These are phyloP conservation scores for Stichopus horrens DNA, from an alignment of 53 echinoderm and acorn worm genomes.

Conservation along the genomic window DNA sequence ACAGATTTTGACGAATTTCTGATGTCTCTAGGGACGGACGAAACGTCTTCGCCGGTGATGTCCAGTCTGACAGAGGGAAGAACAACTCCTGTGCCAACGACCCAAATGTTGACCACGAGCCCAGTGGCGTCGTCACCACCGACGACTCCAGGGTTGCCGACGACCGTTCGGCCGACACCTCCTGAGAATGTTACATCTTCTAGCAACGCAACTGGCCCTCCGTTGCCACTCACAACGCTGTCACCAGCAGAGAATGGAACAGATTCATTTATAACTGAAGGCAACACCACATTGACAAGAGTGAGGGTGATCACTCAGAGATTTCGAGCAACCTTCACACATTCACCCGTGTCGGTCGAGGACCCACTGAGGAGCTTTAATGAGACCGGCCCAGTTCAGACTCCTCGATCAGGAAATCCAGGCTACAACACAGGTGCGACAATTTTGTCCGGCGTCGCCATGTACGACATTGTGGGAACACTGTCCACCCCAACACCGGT, in stretches of 20 bases:
- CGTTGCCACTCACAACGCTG: background rate
- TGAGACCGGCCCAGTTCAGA: slow-evolving; percentile 26
- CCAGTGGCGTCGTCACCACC: slow-evolving; percentile 9
- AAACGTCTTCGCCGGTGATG: background rate
- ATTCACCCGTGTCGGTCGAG: slow-evolving; percentile 46
- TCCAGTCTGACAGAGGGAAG: background rate
- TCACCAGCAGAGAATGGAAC: background rate
- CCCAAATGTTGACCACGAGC: slow-evolving; percentile 3
- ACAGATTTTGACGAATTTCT: slow-evolving; percentile 16
- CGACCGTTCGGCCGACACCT: background rate
- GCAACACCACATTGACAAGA: slow-evolving; percentile 16
- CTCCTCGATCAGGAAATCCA: slow-evolving; percentile 80
- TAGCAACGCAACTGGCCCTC: background rate
- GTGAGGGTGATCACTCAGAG: slow-evolving; percentile 51
- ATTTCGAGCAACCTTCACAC: slow-evolving; percentile 64
- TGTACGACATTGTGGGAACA: slow-evolving; percentile 45
- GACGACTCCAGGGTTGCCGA: slow-evolving; percentile 5
- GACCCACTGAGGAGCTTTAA: slow-evolving; percentile 50
- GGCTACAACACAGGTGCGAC: slow-evolving; percentile 75
- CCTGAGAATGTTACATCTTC: background rate
- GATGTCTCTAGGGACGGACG: slow-evolving; percentile 12
- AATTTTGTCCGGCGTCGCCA: slow-evolving; percentile 66
- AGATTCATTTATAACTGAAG: background rate
- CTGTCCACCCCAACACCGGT: slow-evolving; percentile 42
- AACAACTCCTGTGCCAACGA: background rate